Percentiles rank a stretch among this genome's conserved stretches.
Evolutionary conservation across 2,888 invertebrate species (phyloP).

Genomic region (Panopea generosa): DNA sequence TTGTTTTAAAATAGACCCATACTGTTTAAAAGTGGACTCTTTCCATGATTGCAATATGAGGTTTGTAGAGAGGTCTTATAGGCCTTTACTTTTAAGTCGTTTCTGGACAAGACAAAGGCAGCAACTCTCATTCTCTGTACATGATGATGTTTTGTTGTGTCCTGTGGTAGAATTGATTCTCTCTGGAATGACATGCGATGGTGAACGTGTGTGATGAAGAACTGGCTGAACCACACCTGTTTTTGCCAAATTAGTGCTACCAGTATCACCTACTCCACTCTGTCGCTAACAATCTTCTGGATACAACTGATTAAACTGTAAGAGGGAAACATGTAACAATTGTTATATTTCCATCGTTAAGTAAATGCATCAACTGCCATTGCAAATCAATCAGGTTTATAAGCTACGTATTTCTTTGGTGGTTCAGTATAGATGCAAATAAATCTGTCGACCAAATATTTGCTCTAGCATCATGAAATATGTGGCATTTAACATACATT

Average conservation of each 20-base stretch:
- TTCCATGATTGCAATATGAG: slow-evolving; percentile 12
- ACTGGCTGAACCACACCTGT: slow-evolving; percentile 10
- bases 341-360: slow-evolving; percentile 8
- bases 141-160: neutral
- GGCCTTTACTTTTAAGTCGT: slow-evolving; percentile 7
- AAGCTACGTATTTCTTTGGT: slow-evolving; percentile 15
- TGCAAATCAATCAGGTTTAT: slow-evolving; percentile 8
- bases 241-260: slow-evolving; percentile 10
- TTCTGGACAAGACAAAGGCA: slow-evolving; percentile 12
- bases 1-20: slow-evolving; percentile 31
- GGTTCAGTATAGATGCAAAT: slow-evolving; percentile 42
- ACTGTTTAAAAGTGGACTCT: slow-evolving; percentile 18
- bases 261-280: neutral
- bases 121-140: slow-evolving; percentile 6
- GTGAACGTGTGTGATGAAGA: neutral
- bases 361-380: slow-evolving; percentile 25
- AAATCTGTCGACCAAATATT: slow-evolving; percentile 19
- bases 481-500: slow-evolving; percentile 25
- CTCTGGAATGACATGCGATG: slow-evolving; percentile 1
- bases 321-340: slow-evolving; percentile 19
- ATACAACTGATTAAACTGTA: slow-evolving; percentile 13
- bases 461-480: slow-evolving; percentile 15
- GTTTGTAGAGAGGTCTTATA: slow-evolving; percentile 5
- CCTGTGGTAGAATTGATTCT: slow-evolving; percentile 1
- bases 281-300: neutral